Evolutionary conservation across 2,888 invertebrate genomes (phyloP), one percentile per base, ranked within the genome.

Genomic region (Apamea monoglypha): DNA sequence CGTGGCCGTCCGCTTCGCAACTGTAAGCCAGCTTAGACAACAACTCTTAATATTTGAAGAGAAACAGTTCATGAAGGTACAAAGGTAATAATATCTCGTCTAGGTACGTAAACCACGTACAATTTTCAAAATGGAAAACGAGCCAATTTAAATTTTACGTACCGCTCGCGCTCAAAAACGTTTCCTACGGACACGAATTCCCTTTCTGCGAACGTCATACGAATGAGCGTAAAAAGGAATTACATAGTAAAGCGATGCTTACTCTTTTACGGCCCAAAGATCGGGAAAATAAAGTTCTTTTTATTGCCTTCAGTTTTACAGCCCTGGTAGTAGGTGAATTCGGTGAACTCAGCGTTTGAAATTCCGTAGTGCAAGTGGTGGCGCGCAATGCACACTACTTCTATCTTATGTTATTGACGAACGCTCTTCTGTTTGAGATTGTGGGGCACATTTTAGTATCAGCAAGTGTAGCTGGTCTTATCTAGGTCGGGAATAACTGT

Each of bases 241-340:
- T 94, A 94, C 94, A 94, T 92, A 94, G 93, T 94, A 94, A 94
- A 94, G 91, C 91, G 92, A 94, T 94, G 93, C 93, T 94, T 94
- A 94, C 94, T 91, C 91, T 93, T 94, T 95, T 95, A 94, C 92
- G 91, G 91, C 90, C 89, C 88, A 93, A 92, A 94, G 94, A 95
- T 95, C 93, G 93, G 91, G 91, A 92, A 92, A 94, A 94, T 95
- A 95, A 95, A 94, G 94, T 94, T 94, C 90, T 92, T 95, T 95
- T 95, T 95, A 95, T 95, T 95, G 92, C 94, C 87, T 83, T 86
- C 91, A 87, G 93, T 94, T 95, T 95, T 95, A 95, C 92, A 93
- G 87, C 93, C 89, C 86, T 87, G 90, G 94, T 93, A 93, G 95
- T 94, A 93, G 93, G 90, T 91, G 93, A 92, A 93, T 94, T 94